Evolutionary conservation across 2,113 vertebrate genomes (phyloP), one percentile per base, ranked within the genome.

Genomic region (Tinamus guttatus): DNA sequence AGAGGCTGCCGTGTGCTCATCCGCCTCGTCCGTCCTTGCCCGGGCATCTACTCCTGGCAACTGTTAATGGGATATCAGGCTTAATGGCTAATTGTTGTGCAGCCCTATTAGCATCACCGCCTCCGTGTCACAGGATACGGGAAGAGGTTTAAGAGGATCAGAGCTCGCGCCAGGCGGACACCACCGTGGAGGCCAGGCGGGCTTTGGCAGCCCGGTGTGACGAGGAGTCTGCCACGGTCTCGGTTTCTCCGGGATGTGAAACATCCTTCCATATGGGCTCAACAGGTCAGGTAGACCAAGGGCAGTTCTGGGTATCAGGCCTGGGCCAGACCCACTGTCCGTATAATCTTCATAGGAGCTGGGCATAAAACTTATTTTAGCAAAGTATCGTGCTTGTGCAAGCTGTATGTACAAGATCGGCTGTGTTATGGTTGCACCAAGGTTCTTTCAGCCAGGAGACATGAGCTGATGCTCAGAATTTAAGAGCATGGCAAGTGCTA

Each of bases 11-110:
- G 1, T 7, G 5, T 36, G 0, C 73, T 51, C 13, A 11, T 8
- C 13, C 19, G 21, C 20, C 67, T 47, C n/a, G 79, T 27, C 81
- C 6, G 2, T 27, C 36, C 64, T 63, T 38, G 9, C 1, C 40
- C 28, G 45, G 41, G 65, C 86, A 73, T 81, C 84, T 79, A 62
- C 81, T 90, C 7, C 3, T 84, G 94, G 94, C 65, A 81, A 0
- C 83, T 60, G 7, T 76, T 97, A 96, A 96, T 87, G 86, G 69
- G 96, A 93, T 96, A 60, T 24, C 17, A 28, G 80, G 83, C 93
- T 96, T 90, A 94, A 71, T 36, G 93, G 34, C 74, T 95, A 89
- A 95, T 96, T 89, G 79, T 14, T 56, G 2, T 4, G 0, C 10
- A 84, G 83, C 47, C 86, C 47, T 68, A 27, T 90, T 68, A 94